phyloP scores from a whole-genome alignment of 2,113 vertebrate species.

The Lontra canadensis region DNA sequence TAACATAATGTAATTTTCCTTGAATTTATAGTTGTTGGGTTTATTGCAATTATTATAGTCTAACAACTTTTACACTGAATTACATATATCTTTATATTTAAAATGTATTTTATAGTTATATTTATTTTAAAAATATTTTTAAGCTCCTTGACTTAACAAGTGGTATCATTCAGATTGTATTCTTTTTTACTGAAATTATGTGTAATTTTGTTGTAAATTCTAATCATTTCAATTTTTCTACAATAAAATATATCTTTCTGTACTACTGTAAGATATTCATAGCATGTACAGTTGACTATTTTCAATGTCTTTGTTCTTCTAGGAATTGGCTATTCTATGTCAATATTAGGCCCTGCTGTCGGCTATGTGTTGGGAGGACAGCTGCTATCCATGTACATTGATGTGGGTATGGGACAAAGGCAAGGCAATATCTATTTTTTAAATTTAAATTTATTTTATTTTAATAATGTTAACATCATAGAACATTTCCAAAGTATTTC shows the following conservation, averaged over 20 bases:
- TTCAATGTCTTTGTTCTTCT: conserved; percentile 62
- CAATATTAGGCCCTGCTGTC: conserved; percentile 87
- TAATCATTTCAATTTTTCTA: conserved; percentile 9
- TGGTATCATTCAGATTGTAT: neutral
- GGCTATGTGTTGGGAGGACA: conserved; percentile 88
- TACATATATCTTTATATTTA: neutral
- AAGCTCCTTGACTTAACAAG: neutral
- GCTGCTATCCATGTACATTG: conserved; percentile 86
- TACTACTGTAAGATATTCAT: neutral
- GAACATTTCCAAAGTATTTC: neutral
- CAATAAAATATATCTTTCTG: neutral
- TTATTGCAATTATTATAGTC: neutral
- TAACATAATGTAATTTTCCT: neutral
- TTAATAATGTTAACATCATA: neutral
- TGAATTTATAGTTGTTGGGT: neutral
- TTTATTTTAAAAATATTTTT: neutral
- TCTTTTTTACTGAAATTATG: conserved; percentile 20
- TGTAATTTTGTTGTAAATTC: conserved; percentile 3
- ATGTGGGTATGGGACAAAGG: conserved; percentile 82
- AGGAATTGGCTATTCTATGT: conserved; percentile 89
- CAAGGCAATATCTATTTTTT: conserved; percentile 72
- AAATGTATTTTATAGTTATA: neutral
- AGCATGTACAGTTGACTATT: neutral
- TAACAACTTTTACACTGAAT: neutral
- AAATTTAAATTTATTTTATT: neutral